Conservation (phyloP, 2,113 vertebrate species). For the Periophthalmus modestus region DNA sequence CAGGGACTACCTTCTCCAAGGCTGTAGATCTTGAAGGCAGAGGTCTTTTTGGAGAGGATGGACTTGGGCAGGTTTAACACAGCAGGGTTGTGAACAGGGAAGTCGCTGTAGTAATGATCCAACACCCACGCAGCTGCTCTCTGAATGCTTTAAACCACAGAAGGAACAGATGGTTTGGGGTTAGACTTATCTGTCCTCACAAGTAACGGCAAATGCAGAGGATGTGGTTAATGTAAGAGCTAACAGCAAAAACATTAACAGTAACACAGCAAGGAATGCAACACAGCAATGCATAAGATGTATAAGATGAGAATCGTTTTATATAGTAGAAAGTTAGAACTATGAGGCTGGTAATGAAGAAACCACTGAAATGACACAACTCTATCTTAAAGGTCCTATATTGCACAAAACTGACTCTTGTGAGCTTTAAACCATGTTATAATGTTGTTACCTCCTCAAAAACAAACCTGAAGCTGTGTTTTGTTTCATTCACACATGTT, state of each 20-base stretch:
- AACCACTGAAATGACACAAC: no score
- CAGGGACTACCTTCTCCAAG: conserved; percentile 83
- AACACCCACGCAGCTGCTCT: conserved; percentile 90
- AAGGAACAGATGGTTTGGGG: no score
- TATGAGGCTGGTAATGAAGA: no score
- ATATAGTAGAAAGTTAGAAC: background rate
- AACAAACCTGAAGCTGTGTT: no score
- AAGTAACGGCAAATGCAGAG: background rate
- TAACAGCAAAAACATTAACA: background rate
- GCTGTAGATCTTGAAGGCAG: conserved; percentile 94
- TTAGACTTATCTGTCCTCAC: background rate
- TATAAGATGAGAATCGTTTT: background rate
- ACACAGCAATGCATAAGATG: background rate
- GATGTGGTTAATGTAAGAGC: conserved; percentile 13
- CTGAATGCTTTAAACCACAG: conserved; percentile 81
- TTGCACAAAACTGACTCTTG: no score
- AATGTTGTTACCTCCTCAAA: no score
- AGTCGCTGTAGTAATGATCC: conserved; percentile 95
- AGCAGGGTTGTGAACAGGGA: conserved; percentile 92
- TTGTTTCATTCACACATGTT: no score
- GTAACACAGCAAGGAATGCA: no score
- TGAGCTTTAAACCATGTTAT: no score
- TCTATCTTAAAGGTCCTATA: no score
- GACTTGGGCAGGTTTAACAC: conserved; percentile 93
- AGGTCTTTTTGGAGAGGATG: conserved; percentile 92